Base-by-base conservation (phyloP, 2,888 invertebrate species). In the Acleris literana region DNA sequence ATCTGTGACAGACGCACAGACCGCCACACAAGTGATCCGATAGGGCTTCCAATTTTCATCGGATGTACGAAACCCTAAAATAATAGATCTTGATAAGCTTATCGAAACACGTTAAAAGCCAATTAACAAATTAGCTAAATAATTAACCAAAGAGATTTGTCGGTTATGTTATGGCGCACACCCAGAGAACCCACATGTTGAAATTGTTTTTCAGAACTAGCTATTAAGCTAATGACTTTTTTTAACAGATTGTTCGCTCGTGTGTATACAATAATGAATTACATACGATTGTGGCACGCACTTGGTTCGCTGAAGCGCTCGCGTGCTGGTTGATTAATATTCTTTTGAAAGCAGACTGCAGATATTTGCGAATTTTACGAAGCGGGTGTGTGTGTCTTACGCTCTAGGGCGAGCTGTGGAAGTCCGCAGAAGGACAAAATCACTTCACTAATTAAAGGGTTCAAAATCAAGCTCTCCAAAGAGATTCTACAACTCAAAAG, bases 251-350 rank as follows among this genome's bases (percentile, higher is more conserved):
- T 55, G 55, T 20, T 1, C n/a, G 55, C 43, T 20, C 16, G 18
- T 43, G 5, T 16, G 20, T 43, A 43, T 55, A 43, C 18, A 20
- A 39, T 55, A 55, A 55, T 55, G 55, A 55, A 55, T 43, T 55
- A 55, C 43, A 39, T 18, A 39, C 54, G 20, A 20, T 33, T 20
- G 55, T 9, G 18, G 20, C 55, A 43, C 55, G 55, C 55, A 55
- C 55, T 20, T 9, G 11, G 7, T 55, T 55, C 20, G 20, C 7
- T 17, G 39, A 13, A 55, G 20, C 43, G 39, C 16, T 55, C 33
- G 55, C 55, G 55, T 55, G 55, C 20, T 22, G 43, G 20, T 16
- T 55, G 55, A 43, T 52, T 29, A 22, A 13, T 43, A 20, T 55
- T n/a, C 16, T 49, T 49, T 9, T 20, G 44, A 55, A 55, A 55